phyloP scores from a whole-genome alignment of 2,113 vertebrate genomes.

The Arvicanthis niloticus region DNA sequence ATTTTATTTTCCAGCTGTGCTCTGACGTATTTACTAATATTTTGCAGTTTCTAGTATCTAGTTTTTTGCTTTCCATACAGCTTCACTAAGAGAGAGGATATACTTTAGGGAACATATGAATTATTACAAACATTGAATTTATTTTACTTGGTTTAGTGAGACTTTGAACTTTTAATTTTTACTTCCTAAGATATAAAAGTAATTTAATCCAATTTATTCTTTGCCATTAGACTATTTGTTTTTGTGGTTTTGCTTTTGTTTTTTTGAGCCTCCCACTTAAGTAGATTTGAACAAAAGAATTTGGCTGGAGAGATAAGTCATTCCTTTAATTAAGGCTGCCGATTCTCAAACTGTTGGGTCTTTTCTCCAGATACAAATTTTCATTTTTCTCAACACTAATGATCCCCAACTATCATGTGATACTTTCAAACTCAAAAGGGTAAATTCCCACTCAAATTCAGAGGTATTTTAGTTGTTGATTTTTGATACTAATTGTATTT shows the following conservation, averaged over 20 bases:
- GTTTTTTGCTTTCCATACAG: neutral
- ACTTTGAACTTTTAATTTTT: neutral
- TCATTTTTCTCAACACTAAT: neutral
- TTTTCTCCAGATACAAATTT: constrained; percentile 25
- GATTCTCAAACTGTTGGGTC: neutral
- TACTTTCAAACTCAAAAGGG: constrained; percentile 43
- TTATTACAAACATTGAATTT: neutral
- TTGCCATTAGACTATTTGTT: constrained; percentile 43
- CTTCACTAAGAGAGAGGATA: neutral
- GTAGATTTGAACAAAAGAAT: constrained; percentile 45
- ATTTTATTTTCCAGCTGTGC: constrained; percentile 13
- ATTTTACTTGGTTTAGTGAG: constrained; percentile 51
- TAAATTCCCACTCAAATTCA: constrained; percentile 37
- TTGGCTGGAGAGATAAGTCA: neutral
- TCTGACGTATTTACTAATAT: constrained; percentile 39
- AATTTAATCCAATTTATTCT: constrained; percentile 47
- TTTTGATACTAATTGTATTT: neutral
- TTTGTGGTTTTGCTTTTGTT: neutral
- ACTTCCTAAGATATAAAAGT: constrained; percentile 44
- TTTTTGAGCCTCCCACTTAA: constrained; percentile 34
- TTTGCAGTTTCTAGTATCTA: neutral
- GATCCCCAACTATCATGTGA: neutral
- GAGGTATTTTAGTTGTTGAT: neutral
- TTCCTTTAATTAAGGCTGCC: constrained; percentile 44
- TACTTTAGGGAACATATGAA: neutral